Percentiles rank a stretch among this genome's conserved stretches.
These are phyloP conservation scores for Trachelipus rathkii DNA, from an alignment of 1,140 invertebrate species.

Conservation along the genomic window DNA sequence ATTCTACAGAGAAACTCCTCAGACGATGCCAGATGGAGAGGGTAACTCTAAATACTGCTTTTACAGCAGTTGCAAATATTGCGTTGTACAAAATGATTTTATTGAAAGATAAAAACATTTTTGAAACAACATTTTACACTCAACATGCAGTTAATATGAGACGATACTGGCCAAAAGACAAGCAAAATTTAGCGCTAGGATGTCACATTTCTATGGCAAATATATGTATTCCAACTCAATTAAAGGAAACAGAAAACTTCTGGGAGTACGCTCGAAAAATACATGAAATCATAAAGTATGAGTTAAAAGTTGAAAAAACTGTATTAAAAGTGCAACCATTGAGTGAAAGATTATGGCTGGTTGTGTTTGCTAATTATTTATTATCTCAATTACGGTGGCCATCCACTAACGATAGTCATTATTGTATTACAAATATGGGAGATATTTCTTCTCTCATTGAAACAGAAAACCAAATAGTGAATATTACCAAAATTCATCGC, in stretches of 20 bases:
- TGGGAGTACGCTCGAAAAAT: slow-evolving; percentile 40
- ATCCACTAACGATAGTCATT: slow-evolving; percentile 41
- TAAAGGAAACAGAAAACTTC: slow-evolving; percentile 29
- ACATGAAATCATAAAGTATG: slow-evolving; percentile 26
- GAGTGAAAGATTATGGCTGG: slow-evolving; percentile 28
- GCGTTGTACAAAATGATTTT: slow-evolving; percentile 36
- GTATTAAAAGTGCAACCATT: slow-evolving; percentile 33
- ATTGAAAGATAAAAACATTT: slow-evolving; percentile 19
- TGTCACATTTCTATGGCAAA: slow-evolving; percentile 42
- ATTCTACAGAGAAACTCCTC: slow-evolving; percentile 30
- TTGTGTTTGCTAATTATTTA: slow-evolving; percentile 30
- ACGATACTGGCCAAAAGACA: slow-evolving; percentile 42
- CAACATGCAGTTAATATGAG: slow-evolving; percentile 42
- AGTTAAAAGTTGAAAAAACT: slow-evolving; percentile 30
- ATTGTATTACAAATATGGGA: slow-evolving; percentile 44
- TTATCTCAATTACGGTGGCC: slow-evolving; percentile 30
- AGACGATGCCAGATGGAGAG: slow-evolving; percentile 38
- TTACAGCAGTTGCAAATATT: slow-evolving; percentile 43
- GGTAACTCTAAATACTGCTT: slow-evolving; percentile 40
- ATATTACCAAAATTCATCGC: slow-evolving; percentile 34
- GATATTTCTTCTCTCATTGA: slow-evolving; percentile 35
- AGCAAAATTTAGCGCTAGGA: slow-evolving; percentile 29
- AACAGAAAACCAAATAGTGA: slow-evolving; percentile 36
- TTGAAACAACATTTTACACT: slow-evolving; percentile 25
- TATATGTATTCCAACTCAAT: slow-evolving; percentile 26